Evolutionary conservation across 2,797 vertebrate species (phyloP), one percentile per base, ranked within the genome.

Genomic region (Eupleurogrammus muticus): DNA sequence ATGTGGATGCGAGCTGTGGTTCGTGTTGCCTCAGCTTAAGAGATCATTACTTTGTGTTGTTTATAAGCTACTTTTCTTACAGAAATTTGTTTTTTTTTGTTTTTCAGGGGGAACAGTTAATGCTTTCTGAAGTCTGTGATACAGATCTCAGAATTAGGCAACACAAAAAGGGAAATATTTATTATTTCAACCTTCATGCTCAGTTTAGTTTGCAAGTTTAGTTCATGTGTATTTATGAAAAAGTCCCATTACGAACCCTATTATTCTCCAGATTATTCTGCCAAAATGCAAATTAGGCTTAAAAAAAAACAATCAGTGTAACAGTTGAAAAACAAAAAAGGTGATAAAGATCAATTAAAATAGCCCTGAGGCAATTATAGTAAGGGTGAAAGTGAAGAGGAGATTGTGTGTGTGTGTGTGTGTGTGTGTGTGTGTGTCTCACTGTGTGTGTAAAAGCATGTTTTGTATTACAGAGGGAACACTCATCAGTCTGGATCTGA

Each of bases 241-340:
- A 42, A 1, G 6, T 28, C 5, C 46, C 36, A 64, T 69, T 34
- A 54, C 34, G 17, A 72, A 54, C 54, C 23, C 34, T 66, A 66
- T 71, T n/a, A n/a, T n/a, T n/a, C n/a, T n/a, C n/a, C n/a, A 42
- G 54, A 75, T 60, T 51, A 74, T 53, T 76, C 47, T 64, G 53
- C 47, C 50, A 66, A 17, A 73, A 32, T 58, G 16, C 63, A 68
- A 77, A 80, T 77, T 80, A 75, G 75, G 32, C 57, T 0, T 57
- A 42, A 65, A 38, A 55, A 69, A 55, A 69, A 71, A 4, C 56
- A 55, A 73, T 71, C 40, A 28, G 3, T 28, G 28, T 28, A 42
- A 42, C 38, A 13, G 7, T 48, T 61, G 36, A 61, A 32, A 19
- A 35, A 21, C 48, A 49, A 32, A 70, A n/a, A 78, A 28, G 32